Evolutionary conservation across 2,797 vertebrate species (phyloP).

Genomic region (Enteromius trimaculatus): DNA sequence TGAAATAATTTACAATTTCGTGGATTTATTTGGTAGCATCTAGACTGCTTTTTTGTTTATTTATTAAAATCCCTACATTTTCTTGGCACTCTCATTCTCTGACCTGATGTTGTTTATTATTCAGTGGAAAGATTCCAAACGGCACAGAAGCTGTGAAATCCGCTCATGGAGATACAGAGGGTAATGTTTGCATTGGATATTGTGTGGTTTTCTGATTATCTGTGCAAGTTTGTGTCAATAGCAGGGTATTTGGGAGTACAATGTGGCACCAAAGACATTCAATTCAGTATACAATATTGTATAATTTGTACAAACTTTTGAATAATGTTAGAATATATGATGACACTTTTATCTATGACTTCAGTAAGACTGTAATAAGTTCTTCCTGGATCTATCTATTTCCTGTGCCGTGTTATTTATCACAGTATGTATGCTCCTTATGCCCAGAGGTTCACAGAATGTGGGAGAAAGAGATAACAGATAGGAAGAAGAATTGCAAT

Average conservation of each 20-base stretch:
- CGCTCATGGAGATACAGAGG: constrained; percentile 82
- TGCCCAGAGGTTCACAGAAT: neutral
- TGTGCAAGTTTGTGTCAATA: constrained; percentile 7
- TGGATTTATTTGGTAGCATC: neutral
- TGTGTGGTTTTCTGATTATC: neutral
- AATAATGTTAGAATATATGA: neutral
- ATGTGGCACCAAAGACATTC: neutral
- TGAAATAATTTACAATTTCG: neutral
- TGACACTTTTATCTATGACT: neutral
- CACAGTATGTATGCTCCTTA: neutral
- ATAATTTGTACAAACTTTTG: neutral
- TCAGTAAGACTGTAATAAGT: neutral
- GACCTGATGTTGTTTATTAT: constrained; percentile 22
- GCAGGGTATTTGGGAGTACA: neutral
- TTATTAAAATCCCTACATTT: neutral
- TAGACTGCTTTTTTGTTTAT: neutral
- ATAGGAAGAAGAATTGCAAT: neutral
- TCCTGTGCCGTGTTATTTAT: neutral
- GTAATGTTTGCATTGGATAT: constrained; percentile 68
- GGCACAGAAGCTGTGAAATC: constrained; percentile 82
- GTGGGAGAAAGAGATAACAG: neutral
- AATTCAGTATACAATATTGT: neutral
- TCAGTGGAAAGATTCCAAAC: constrained; percentile 93
- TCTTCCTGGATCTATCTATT: neutral
- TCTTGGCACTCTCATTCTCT: neutral